Evolutionary conservation across 2,888 invertebrate species (phyloP).

Genomic region (Sepioteuthis lessoniana): DNA sequence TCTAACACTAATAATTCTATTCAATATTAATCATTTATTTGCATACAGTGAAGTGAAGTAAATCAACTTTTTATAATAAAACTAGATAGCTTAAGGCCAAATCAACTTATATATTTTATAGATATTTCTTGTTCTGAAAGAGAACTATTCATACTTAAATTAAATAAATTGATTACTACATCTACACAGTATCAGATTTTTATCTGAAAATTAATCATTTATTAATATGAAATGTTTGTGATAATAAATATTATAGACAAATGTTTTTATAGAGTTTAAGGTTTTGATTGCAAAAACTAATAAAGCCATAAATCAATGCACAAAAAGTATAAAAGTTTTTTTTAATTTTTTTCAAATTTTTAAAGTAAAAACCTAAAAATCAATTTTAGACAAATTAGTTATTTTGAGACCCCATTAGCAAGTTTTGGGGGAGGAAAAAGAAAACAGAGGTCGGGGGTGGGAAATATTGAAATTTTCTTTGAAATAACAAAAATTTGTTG

Average conservation of each 20-base stretch:
- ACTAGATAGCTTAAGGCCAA: too few species aligned
- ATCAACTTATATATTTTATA: too few species aligned
- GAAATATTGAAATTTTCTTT: constrained; percentile 33
- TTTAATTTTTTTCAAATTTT: not conserved
- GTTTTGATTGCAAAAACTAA: constrained; percentile 33
- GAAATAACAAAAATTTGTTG: not conserved
- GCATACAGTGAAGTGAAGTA: too few species aligned
- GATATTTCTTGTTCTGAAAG: too few species aligned
- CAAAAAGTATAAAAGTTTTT: not conserved
- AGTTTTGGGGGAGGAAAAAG: not conserved
- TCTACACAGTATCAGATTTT: not conserved
- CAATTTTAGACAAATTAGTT: constrained; percentile 8
- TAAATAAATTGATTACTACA: not conserved
- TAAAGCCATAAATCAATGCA: not conserved
- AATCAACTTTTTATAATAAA: too few species aligned
- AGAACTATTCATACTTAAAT: too few species aligned
- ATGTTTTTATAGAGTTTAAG: not conserved
- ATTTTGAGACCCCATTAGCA: constrained; percentile 33
- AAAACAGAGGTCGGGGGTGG: not conserved
- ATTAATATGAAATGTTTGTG: not conserved
- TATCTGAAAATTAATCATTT: not conserved
- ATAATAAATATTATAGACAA: not conserved
- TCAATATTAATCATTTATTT: too few species aligned
- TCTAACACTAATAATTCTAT: too few species aligned
- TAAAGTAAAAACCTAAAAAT: not conserved